phyloP scores from a whole-genome alignment of 2,797 vertebrate genomes.

The Pitangus sulphuratus region DNA sequence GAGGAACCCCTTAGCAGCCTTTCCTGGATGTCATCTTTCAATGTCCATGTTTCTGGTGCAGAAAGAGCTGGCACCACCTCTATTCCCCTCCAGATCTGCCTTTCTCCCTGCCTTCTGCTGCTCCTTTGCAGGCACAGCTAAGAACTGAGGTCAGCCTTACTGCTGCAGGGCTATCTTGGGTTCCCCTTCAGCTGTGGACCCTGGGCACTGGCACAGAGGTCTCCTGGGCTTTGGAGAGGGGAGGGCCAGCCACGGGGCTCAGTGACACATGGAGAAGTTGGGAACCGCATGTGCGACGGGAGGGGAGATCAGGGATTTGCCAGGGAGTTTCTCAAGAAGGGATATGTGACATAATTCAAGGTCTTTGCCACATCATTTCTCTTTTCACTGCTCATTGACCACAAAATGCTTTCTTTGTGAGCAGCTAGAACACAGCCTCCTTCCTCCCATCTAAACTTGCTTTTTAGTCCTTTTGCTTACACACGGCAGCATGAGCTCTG shows the following conservation, averaged over 20 bases:
- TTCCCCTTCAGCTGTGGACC: background rate
- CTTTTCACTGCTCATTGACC: background rate
- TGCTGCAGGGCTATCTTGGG: background rate
- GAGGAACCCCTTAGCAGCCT: background rate
- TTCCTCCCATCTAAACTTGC: background rate
- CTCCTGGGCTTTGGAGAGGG: background rate
- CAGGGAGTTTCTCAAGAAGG: background rate
- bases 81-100: background rate
- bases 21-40: background rate
- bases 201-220: background rate
- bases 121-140: fast-evolving
- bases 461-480: fast-evolving
- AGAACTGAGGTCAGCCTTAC: background rate
- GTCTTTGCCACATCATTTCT: background rate
- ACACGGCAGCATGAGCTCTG: fast-evolving
- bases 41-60: background rate
- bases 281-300: fast-evolving
- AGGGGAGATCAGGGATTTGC: background rate
- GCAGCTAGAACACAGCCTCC: background rate
- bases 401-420: background rate
- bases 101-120: background rate
- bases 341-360: background rate
- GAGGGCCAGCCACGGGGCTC: fast-evolving
- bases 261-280: background rate
- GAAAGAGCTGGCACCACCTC: fast-evolving